Conservation (phyloP, 1,140 invertebrate genomes). For the Aphaenogaster ashmeadi region DNA sequence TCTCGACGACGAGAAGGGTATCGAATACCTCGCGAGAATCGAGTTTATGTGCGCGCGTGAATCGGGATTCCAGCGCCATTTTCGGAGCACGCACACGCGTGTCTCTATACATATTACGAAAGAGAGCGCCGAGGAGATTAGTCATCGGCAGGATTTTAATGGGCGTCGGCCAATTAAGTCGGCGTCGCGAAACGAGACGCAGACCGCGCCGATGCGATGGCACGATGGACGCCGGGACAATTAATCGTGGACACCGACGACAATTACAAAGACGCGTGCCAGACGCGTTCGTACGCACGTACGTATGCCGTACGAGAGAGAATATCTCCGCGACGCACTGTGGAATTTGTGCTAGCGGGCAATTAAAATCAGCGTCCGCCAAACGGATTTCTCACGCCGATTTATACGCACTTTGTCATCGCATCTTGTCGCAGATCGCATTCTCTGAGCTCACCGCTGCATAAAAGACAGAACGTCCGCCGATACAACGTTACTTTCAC, state of each 20-base stretch:
- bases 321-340: background rate
- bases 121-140: slow-evolving; percentile 59
- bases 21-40: background rate
- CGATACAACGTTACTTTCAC: slow-evolving; percentile 6
- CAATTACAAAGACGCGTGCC: slow-evolving; percentile 41
- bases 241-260: slow-evolving; percentile 27
- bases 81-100: slow-evolving; percentile 44
- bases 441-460: background rate
- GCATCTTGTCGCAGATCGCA: background rate
- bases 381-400: background rate
- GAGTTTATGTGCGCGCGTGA: background rate
- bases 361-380: slow-evolving; percentile 17
- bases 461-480: background rate
- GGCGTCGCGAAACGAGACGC: slow-evolving; percentile 42
- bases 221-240: background rate
- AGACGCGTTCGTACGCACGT: background rate
- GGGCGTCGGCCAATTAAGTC: slow-evolving; percentile 61
- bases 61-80: slow-evolving; percentile 65
- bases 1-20: background rate
- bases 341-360: background rate
- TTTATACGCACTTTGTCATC: slow-evolving; percentile 24
- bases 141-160: slow-evolving; percentile 69
- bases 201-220: background rate
- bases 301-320: background rate
- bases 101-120: slow-evolving; percentile 48